Conservation (phyloP, 2,888 invertebrate genomes). For the Drepana falcataria region DNA sequence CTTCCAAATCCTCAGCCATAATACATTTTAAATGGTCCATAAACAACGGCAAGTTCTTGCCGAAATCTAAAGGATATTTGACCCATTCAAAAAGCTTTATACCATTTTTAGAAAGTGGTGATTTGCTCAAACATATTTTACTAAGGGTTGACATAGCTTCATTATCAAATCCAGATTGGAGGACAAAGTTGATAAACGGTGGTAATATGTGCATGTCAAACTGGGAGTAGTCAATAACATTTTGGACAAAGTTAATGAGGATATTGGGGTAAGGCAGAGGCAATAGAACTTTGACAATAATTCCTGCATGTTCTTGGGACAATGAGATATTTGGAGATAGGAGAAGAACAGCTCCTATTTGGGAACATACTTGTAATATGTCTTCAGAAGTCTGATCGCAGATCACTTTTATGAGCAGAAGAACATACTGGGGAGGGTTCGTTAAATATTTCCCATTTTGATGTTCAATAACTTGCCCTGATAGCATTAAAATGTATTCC, state of each 20-base stretch:
- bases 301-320: constrained; percentile 85
- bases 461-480: constrained; percentile 80
- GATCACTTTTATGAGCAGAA: constrained; percentile 75
- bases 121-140: constrained; percentile 82
- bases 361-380: constrained; percentile 67
- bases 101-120: constrained; percentile 80
- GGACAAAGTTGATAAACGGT: constrained; percentile 79
- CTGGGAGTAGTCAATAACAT: constrained; percentile 81
- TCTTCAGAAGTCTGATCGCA: constrained; percentile 64
- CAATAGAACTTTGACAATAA: constrained; percentile 82
- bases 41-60: constrained; percentile 51
- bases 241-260: constrained; percentile 81
- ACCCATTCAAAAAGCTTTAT: constrained; percentile 81
- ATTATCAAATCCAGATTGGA: constrained; percentile 72
- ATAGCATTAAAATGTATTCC: constrained; percentile 74
- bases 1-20: constrained; percentile 50
- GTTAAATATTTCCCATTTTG: constrained; percentile 81
- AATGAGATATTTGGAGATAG: constrained; percentile 81
- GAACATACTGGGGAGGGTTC: constrained; percentile 79
- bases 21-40: constrained; percentile 53
- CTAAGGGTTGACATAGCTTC: constrained; percentile 80
- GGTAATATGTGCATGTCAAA: constrained; percentile 87
- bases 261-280: constrained; percentile 76
- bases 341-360: constrained; percentile 79
- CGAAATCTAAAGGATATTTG: constrained; percentile 82